Conservation (phyloP, 2,797 vertebrate genomes). For the Rhinogobio ventralis region DNA sequence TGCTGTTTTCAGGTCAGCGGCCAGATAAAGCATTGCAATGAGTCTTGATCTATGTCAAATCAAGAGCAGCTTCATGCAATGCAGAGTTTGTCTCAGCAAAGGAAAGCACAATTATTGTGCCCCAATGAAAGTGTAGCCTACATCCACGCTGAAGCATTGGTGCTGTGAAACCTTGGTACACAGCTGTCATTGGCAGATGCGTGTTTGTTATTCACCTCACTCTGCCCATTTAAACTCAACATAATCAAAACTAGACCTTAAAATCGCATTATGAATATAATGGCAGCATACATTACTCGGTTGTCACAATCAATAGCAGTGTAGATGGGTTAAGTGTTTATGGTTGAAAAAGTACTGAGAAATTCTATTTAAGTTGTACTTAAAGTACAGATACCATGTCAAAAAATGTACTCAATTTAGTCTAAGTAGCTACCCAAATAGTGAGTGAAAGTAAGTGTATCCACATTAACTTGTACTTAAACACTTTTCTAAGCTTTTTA, state of each 20-base stretch:
- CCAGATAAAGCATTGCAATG: not conserved
- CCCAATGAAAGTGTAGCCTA: not conserved
- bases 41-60: conserved; percentile 23
- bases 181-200: conserved; percentile 8
- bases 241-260: not conserved
- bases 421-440: not conserved
- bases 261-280: not conserved
- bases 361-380: not conserved
- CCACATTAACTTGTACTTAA: not conserved
- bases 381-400: not conserved
- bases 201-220: conserved; percentile 26
- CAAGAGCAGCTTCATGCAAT: not conserved
- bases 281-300: no score
- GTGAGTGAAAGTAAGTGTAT: not conserved
- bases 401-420: not conserved
- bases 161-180: conserved; percentile 14
- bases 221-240: not conserved
- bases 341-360: not conserved
- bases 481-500: no score
- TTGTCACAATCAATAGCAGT: not conserved
- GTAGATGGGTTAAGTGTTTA: not conserved
- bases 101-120: conserved; percentile 32
- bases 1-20: not conserved
- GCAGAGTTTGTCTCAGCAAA: conserved; percentile 13
- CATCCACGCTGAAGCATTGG: not conserved